Evolutionary conservation across 1,140 invertebrate species (phyloP), one percentile per base, ranked within the genome.

Genomic region (Leptinotarsa lineolata): DNA sequence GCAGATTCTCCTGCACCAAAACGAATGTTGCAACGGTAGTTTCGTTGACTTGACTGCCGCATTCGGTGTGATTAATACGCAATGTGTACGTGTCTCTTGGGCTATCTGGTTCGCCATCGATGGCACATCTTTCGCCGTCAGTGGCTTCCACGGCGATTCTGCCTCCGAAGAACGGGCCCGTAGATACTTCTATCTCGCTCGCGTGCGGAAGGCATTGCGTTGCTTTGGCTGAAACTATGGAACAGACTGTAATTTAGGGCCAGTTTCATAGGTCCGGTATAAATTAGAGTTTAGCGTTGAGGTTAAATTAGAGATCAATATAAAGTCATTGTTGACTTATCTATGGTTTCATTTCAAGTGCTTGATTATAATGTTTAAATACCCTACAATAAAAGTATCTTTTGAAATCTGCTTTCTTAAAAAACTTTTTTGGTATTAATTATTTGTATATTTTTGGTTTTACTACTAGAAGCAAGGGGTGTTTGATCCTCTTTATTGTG

Each of bases 101-200:
- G 83, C 91, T 93, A 60, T 87, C 86, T 3, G 88, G 86, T 81
- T 90, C 88, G 15, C 89, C 90, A 77, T 90, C 88, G 39, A 91
- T 80, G 3, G 89, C 88, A 80, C 90, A 91, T 21, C 88, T 80
- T 80, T 89, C 88, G 3, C 89, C 88, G 76, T 91, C 89, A 1
- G 89, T 88, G 0, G 89, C 88, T 81, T 92, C 92, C 1, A 92
- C 91, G 0, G 90, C 88, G 70, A 94, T 93, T 58, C 91, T 87
- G 0, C 92, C 92, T 1, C 88, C 90, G 80, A 94, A 94, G 77
- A 90, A 90, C 0, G 92, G 92, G 2, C 92, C 92, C 1, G 92
- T 94, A 1, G 91, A 89, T n/a, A 94, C 92, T 79, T 92, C 90
- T 12, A 94, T 92, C 80, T 93, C 92, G 16, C 91, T 92, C 2